Evolutionary conservation across 2,888 invertebrate genomes (phyloP), one percentile per base, ranked within the genome.

Genomic region (Apoderus coryli): DNA sequence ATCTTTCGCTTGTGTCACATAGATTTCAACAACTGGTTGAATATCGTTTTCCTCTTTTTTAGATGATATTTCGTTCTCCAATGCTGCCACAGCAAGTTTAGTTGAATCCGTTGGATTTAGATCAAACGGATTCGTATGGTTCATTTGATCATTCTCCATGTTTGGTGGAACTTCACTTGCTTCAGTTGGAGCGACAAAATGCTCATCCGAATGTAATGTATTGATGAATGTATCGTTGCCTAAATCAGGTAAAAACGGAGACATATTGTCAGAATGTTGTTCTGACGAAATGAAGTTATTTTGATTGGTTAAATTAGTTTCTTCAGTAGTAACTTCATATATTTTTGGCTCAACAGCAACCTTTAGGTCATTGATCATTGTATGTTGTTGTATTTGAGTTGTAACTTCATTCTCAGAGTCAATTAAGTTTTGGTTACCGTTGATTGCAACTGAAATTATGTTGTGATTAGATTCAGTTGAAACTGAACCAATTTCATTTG

Each of bases 241-340:
- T 10, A 67, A 60, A 46, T 74, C 75, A 4, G 75, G 72, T 42
- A 76, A 54, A 46, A 74, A 75, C 4, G 75, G 75, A 36, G 71
- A 72, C 72, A 72, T 72, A 43, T 69, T 67, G 25, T n/a, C n/a
- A n/a, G n/a, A n/a, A n/a, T n/a, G n/a, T n/a, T 68, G 64, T 45
- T 41, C 44, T 57, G 59, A 25, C 27, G 32, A 26, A 4, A 28
- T 13, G 23, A 36, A 36, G 13, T 48, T 47, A 13, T 38, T 42
- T 25, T 35, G 36, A 25, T 42, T 42, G 3, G 22, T 22, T 24
- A 28, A 33, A 14, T 32, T 26, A 14, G 33, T 35, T 22, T 22
- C 33, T 41, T 23, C 15, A 35, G 31, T 25, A 22, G 35, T 35
- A 14, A 39, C 27, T 38, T 39, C 37, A 23, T 23, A 26, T 15